Percentiles rank a stretch among this genome's conserved stretches.
Evolutionary conservation across 2,113 vertebrate genomes (phyloP).

Genomic region (Himantopus leucocephalus): DNA sequence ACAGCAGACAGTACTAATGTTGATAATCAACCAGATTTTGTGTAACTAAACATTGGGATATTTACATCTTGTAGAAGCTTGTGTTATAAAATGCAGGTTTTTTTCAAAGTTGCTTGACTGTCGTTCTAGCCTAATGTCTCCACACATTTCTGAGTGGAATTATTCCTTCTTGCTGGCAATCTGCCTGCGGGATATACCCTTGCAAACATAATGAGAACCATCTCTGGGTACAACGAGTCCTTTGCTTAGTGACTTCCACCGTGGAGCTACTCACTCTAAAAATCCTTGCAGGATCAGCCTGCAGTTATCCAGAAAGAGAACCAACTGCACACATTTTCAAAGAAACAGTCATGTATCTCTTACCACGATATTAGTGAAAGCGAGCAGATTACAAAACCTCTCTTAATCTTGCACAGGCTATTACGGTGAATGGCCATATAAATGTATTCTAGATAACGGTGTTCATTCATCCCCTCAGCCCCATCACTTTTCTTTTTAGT

Average conservation of each 20-base stretch:
- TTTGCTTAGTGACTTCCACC: neutral
- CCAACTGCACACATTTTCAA: neutral
- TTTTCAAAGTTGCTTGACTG: neutral
- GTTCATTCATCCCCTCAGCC: neutral
- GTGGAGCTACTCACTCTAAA: neutral
- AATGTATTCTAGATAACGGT: neutral
- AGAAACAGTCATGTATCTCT: neutral
- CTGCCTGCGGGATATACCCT: neutral
- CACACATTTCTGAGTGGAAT: neutral
- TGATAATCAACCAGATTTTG: neutral
- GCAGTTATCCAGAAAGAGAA: neutral
- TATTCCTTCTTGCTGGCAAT: neutral
- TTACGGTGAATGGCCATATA: neutral
- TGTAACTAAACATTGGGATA: neutral
- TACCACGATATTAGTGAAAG: neutral
- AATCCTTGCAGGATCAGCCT: neutral
- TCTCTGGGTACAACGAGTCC: neutral
- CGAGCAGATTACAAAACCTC: neutral
- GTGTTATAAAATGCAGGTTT: neutral
- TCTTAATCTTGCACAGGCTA: neutral
- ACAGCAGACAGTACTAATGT: neutral
- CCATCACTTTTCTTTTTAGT: neutral
- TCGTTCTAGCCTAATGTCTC: neutral
- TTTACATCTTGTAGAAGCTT: neutral
- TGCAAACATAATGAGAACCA: neutral